Evolutionary conservation across 2,888 invertebrate genomes (phyloP).

Genomic region (Girardia tigrina): DNA sequence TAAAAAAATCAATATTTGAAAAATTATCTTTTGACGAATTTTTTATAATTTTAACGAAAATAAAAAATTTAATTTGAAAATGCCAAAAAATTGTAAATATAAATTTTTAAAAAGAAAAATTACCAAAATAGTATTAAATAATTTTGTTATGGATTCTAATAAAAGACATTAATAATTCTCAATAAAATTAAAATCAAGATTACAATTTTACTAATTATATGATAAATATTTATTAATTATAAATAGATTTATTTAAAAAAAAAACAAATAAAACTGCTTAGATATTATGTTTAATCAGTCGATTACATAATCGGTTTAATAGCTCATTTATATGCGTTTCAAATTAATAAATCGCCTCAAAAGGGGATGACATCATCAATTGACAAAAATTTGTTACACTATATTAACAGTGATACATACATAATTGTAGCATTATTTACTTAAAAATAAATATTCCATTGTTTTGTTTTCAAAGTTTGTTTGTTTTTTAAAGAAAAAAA

Average conservation of each 20-base stretch:
- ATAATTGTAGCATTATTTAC: no score
- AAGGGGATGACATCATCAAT: neutral
- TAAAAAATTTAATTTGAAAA: neutral
- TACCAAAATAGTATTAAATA: no score
- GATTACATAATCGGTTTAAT: neutral
- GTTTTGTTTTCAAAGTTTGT: no score
- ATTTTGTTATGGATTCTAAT: no score
- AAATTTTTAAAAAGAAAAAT: neutral
- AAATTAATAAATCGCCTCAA: neutral
- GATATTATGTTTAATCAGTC: neutral
- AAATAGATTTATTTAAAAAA: neutral
- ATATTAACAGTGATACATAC: neutral
- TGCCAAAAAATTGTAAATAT: neutral
- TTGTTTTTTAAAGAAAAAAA: no score
- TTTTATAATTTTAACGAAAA: no score
- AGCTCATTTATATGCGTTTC: neutral
- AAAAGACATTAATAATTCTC: no score
- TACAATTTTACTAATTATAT: no score
- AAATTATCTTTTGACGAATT: no score
- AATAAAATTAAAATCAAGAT: no score
- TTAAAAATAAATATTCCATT: no score
- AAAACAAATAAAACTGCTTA: neutral
- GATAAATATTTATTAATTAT: neutral
- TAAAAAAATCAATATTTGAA: slow-evolving; percentile 12
- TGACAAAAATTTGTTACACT: neutral